Conservation (phyloP, 2,797 vertebrate species). For the Poecilia wingei region DNA sequence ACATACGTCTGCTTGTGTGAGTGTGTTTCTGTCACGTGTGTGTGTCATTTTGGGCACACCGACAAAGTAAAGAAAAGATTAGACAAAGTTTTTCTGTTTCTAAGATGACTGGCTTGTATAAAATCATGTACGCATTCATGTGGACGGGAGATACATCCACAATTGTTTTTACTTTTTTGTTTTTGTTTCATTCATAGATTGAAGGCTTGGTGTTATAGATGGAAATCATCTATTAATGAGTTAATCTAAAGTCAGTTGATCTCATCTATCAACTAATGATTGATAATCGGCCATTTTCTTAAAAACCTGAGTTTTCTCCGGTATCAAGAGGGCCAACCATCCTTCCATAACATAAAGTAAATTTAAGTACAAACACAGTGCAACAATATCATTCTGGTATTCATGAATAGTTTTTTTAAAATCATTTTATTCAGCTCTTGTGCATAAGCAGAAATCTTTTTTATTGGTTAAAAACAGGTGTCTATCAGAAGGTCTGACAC, state of each 20-base stretch:
- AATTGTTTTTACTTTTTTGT: background rate
- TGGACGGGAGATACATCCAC: background rate
- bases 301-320: too few species aligned
- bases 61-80: conserved; percentile 65
- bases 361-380: background rate
- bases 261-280: too few species aligned
- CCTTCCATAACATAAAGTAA: too few species aligned
- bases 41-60: conserved; percentile 54
- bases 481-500: conserved; percentile 79
- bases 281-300: too few species aligned
- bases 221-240: too few species aligned
- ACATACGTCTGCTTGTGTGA: conserved; percentile 15
- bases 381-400: background rate
- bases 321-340: too few species aligned
- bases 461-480: background rate
- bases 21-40: conserved; percentile 15
- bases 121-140: conserved; percentile 11
- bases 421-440: background rate
- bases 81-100: conserved; percentile 70
- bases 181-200: background rate
- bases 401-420: background rate
- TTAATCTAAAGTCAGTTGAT: too few species aligned
- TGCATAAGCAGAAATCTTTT: background rate
- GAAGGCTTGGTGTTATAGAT: background rate
- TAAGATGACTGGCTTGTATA: conserved; percentile 28